phyloP scores from a whole-genome alignment of 2,113 vertebrate species.

The Acinonyx jubatus region DNA sequence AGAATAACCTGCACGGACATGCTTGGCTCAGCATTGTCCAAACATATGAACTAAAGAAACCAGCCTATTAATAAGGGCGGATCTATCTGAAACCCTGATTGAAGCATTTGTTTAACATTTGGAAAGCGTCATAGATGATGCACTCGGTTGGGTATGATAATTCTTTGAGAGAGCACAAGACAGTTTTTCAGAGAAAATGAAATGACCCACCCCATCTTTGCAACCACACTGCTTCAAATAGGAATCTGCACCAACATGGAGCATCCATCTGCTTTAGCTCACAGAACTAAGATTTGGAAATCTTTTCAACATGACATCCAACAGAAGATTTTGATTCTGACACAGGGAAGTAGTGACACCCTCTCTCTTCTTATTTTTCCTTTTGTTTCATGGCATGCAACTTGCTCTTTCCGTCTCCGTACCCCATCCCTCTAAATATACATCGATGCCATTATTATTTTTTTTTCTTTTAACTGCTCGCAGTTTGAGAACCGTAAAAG shows the following conservation, averaged over 20 bases:
- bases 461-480: not conserved
- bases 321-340: conserved; percentile 84
- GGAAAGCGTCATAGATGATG: not conserved
- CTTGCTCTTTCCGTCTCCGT: not conserved
- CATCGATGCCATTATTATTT: not conserved
- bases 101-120: conserved; percentile 41
- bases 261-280: conserved; percentile 83
- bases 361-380: conserved; percentile 31
- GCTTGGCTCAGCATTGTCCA: conserved; percentile 32
- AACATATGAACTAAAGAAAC: conserved; percentile 33
- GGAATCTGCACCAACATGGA: conserved; percentile 82
- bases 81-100: conserved; percentile 8
- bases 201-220: conserved; percentile 80
- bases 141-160: conserved; percentile 38
- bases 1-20: not conserved
- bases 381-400: not conserved
- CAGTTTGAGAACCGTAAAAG: conserved; percentile 12
- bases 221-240: conserved; percentile 79
- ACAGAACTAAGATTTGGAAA: conserved; percentile 83
- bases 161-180: conserved; percentile 57
- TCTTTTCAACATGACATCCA: conserved; percentile 86
- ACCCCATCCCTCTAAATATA: not conserved
- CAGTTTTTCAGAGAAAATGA: conserved; percentile 73
- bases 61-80: conserved; percentile 6
- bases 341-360: conserved; percentile 75